Percentiles rank a stretch among this genome's conserved stretches.
Conservation (phyloP, 2,113 vertebrate species). For the Halichoerus grypus region DNA sequence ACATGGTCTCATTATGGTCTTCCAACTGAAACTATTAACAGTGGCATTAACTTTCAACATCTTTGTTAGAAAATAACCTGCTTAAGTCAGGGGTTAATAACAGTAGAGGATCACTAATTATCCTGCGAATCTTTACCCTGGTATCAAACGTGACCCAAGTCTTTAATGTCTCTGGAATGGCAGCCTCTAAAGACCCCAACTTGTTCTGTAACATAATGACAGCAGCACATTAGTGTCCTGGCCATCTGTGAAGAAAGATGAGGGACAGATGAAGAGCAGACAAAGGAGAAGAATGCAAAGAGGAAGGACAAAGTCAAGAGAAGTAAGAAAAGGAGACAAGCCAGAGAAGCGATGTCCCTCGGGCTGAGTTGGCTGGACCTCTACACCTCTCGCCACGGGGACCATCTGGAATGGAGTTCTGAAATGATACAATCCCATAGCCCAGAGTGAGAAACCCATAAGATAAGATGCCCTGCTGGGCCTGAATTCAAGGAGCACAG, state of each 20-base stretch:
- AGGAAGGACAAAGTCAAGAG: constrained; percentile 66
- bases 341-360: background rate
- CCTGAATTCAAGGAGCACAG: background rate
- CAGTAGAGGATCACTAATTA: constrained; percentile 86
- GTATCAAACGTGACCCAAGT: constrained; percentile 80
- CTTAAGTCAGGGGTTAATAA: constrained; percentile 89
- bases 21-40: constrained; percentile 82
- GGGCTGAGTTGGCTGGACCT: background rate
- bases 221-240: constrained; percentile 65
- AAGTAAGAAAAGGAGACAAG: background rate
- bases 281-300: constrained; percentile 41
- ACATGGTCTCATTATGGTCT: constrained; percentile 83
- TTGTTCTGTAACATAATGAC: constrained; percentile 76
- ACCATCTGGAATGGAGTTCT: background rate
- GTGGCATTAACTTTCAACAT: constrained; percentile 86
- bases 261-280: constrained; percentile 32
- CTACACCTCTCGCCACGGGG: background rate
- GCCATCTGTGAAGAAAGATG: constrained; percentile 79
- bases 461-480: background rate
- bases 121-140: constrained; percentile 56
- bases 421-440: background rate
- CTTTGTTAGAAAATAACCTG: constrained; percentile 86
- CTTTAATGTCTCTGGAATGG: constrained; percentile 78
- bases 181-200: constrained; percentile 77
- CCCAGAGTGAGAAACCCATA: background rate